Evolutionary conservation across 2,888 invertebrate species (phyloP), one percentile per base, ranked within the genome.

Genomic region (Trichogramma dendrolimi): DNA sequence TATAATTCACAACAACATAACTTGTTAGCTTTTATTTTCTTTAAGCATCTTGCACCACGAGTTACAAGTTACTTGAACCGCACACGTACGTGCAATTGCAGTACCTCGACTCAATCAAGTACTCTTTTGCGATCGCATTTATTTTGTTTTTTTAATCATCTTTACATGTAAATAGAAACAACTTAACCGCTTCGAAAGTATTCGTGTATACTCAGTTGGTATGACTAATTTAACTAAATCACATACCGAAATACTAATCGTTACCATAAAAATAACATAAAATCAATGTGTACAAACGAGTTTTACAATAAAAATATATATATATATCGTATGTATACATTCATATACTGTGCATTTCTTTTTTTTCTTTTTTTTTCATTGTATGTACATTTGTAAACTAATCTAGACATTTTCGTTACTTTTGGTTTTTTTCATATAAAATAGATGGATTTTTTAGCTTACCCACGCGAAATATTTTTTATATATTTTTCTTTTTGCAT

Each of bases 331-430:
- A 44, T 44, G 11, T 48, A 48, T 48, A 60, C 54, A 61, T 61
- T 55, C 72, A 71, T 73, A 74, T 71, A 68, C 72, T 75, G 73
- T 77, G 74, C 72, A 73, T 73, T 70, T 71, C 59, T 55, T 7
- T 11, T 54, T 41, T 60, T 63, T 73, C 70, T 71, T 61, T 55
- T 7, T 11, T 54, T 41, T 60, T 63, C 67, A 68, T 66, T 68
- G 59, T 68, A 68, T 63, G 66, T 68, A 67, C 66, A 67, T 40
- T 62, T 60, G 60, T 56, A 55, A n/a, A 14, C 48, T 48, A 8
- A n/a, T 48, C 6, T 6, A 48, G 11, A 48, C 6, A 48, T 48
- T 48, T 48, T 48, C 10, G 48, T 55, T 57, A 57, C 11, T 11
- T 54, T 57, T 58, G 53, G 39, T 63, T 61, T 62, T 51, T 63